These are phyloP conservation scores for Yponomeuta evonymella DNA, from an alignment of 2,888 invertebrate species.

Conservation along the genomic window DNA sequence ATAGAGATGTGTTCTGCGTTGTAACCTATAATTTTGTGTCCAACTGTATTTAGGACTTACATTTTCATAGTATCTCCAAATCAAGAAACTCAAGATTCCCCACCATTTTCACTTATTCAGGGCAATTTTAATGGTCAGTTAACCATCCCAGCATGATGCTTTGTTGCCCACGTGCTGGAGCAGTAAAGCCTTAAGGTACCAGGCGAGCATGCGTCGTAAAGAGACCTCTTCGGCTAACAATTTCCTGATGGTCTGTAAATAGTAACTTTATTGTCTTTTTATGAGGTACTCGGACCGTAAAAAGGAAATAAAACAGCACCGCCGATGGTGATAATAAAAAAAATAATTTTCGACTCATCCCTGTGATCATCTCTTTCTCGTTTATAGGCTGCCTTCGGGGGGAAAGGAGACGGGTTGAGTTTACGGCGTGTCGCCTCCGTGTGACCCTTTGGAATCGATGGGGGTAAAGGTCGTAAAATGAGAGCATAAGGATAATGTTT, in stretches of 20 bases:
- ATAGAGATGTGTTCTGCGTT: too few relatives aligned
- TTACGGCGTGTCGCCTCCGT: constrained; percentile 66
- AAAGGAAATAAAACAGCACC: constrained; percentile 78
- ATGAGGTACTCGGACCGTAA: constrained; percentile 78
- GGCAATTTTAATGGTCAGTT: background rate
- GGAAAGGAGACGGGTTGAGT: constrained; percentile 50
- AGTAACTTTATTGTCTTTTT: constrained; percentile 78
- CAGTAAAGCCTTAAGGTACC: constrained; percentile 26
- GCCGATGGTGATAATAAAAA: constrained; percentile 77
- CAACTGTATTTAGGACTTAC: too few relatives aligned
- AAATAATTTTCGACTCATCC: constrained; percentile 77
- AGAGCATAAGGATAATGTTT: constrained; percentile 77
- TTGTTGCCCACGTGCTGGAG: background rate
- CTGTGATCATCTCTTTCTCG: constrained; percentile 69
- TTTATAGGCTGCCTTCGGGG: constrained; percentile 48
- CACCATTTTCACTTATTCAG: background rate
- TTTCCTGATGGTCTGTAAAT: constrained; percentile 78
- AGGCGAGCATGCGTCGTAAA: constrained; percentile 73
- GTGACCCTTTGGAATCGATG: constrained; percentile 74
- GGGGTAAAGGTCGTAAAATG: constrained; percentile 76
- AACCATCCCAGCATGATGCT: background rate
- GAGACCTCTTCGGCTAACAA: constrained; percentile 76
- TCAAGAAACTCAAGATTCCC: background rate
- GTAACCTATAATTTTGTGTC: too few relatives aligned
- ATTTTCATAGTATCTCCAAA: too few relatives aligned